These are phyloP conservation scores for Ommatoiulus sabulosus DNA, from an alignment of 2,888 invertebrate genomes.

Conservation along the genomic window DNA sequence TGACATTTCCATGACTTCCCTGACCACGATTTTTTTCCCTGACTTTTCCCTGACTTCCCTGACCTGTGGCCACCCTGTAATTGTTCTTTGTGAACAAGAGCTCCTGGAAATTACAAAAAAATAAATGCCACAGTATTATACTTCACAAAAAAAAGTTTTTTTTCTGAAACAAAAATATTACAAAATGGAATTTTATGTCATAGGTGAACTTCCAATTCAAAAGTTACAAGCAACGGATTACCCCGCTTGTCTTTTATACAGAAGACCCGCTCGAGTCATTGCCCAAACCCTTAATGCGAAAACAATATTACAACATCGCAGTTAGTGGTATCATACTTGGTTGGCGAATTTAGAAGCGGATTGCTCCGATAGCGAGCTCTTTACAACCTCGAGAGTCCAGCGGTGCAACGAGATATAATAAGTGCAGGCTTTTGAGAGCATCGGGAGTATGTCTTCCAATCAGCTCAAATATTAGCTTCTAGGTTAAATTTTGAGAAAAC, in stretches of 20 bases:
- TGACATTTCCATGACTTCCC: too few relatives aligned
- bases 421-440: slow-evolving; percentile 4
- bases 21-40: too few relatives aligned
- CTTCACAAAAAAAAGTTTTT: not conserved
- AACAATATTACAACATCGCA: slow-evolving; percentile 41
- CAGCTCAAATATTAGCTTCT: not conserved
- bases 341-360: not conserved
- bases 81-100: too few relatives aligned
- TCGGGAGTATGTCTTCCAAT: not conserved
- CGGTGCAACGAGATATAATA: slow-evolving; percentile 21
- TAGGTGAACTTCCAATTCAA: slow-evolving; percentile 35
- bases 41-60: too few relatives aligned
- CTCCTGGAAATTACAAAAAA: not conserved
- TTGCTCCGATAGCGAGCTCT: not conserved
- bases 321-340: slow-evolving; percentile 35
- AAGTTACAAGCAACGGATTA: not conserved
- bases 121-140: not conserved
- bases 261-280: not conserved
- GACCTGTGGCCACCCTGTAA: too few relatives aligned
- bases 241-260: not conserved
- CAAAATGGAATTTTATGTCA: not conserved
- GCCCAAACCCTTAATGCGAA: slow-evolving; percentile 24
- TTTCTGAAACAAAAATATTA: slow-evolving; percentile 40
- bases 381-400: not conserved
- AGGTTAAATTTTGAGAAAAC: slow-evolving; percentile 22